A percentile compares a stretch with the other conserved stretches of the same genome.
These are phyloP conservation scores for Sorex maritimensis DNA, from an alignment of 2,797 vertebrate species.

Conservation along the genomic window DNA sequence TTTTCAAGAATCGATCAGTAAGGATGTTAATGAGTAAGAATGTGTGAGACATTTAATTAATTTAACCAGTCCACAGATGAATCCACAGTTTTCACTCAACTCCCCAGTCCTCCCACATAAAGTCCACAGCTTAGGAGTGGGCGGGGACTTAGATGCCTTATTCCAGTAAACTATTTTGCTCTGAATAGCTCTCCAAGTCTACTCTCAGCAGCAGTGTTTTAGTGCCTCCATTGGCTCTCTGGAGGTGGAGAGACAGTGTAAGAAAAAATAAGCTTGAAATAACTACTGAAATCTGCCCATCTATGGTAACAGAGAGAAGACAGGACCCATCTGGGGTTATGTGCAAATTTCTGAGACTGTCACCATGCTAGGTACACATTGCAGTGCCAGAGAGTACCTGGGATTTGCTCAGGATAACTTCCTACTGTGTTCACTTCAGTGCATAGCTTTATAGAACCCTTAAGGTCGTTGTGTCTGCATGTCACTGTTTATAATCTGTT, in stretches of 20 bases:
- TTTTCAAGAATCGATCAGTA: neutral
- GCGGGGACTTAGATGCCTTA: constrained; percentile 33
- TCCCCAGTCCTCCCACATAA: neutral
- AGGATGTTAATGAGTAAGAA: neutral
- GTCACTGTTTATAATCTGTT: constrained; percentile 49
- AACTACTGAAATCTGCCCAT: neutral
- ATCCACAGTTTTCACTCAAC: constrained; percentile 24
- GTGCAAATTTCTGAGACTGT: constrained; percentile 27
- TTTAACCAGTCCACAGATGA: constrained; percentile 5
- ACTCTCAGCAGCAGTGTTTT: neutral
- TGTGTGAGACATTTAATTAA: neutral
- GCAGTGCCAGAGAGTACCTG: neutral
- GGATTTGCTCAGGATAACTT: constrained; percentile 48
- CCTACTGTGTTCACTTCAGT: constrained; percentile 39
- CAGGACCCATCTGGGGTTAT: neutral
- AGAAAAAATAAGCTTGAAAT: neutral
- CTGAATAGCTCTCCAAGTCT: neutral
- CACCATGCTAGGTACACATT: neutral
- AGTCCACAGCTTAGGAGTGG: constrained; percentile 6
- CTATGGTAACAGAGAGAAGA: constrained; percentile 1
- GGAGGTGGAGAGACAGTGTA: neutral
- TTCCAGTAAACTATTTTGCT: constrained; percentile 49
- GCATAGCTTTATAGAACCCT: constrained; percentile 48
- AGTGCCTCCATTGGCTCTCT: constrained; percentile 25
- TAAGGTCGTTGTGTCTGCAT: neutral